Evolutionary conservation across 2,113 vertebrate species (phyloP).

Genomic region (Aix galericulata): DNA sequence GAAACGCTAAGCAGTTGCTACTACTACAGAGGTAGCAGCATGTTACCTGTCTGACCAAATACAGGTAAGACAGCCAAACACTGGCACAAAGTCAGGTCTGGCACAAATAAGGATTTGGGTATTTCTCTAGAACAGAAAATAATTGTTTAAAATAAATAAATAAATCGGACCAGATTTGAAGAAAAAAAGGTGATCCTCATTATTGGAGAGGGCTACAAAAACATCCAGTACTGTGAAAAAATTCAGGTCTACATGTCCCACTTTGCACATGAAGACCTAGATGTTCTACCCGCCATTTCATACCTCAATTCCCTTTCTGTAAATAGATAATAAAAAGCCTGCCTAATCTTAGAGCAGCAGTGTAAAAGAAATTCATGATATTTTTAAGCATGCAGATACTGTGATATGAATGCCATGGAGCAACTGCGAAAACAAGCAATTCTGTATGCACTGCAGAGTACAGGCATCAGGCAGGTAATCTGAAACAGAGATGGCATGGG

Average conservation of each 20-base stretch:
- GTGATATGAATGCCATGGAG: not conserved
- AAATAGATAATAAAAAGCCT: not conserved
- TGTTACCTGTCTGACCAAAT: not conserved
- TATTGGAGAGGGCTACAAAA: not conserved
- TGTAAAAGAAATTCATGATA: not conserved
- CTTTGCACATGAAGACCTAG: not conserved
- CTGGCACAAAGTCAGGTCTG: not conserved
- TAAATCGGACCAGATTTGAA: not conserved
- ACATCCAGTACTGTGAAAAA: not conserved
- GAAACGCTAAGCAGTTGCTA: not conserved
- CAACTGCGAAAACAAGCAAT: not conserved
- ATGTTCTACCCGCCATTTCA: not conserved
- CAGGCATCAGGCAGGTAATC: accelerated
- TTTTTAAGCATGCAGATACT: not conserved
- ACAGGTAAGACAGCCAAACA: not conserved
- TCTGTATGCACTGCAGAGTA: accelerated
- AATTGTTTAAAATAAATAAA: not conserved
- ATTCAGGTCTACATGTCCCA: not conserved
- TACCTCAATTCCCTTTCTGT: not conserved
- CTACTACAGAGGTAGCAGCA: not conserved
- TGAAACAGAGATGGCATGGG: not conserved
- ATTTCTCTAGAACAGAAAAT: not conserved
- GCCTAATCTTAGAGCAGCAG: not conserved
- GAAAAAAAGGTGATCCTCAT: not conserved
- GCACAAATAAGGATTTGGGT: not conserved